Evolutionary conservation across 2,113 vertebrate species (phyloP).

Genomic region (Mus spicilegus): DNA sequence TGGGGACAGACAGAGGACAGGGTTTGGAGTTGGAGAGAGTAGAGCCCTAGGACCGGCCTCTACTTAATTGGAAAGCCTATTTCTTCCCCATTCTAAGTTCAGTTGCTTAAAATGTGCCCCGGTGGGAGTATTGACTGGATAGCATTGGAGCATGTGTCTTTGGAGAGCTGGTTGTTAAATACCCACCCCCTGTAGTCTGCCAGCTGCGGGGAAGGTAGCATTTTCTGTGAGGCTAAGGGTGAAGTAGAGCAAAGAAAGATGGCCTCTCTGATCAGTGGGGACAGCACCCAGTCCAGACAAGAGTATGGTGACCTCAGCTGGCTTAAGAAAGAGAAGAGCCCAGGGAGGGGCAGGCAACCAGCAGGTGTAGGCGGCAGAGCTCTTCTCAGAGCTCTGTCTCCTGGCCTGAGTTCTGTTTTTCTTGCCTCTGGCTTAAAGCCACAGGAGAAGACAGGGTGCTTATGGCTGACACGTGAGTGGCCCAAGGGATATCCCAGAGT

Average conservation of each 20-base stretch:
- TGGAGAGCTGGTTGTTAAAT: not conserved
- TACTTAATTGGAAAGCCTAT: not conserved
- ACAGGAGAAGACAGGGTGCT: not conserved
- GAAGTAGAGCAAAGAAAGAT: not conserved
- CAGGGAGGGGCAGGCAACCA: not conserved
- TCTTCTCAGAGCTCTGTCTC: not conserved
- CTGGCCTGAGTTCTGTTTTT: not conserved
- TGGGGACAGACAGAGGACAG: not conserved
- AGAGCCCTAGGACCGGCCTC: not conserved
- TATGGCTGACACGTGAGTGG: not conserved
- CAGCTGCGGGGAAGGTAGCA: not conserved
- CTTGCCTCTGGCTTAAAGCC: not conserved
- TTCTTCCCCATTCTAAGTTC: not conserved
- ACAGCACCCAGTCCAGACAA: not conserved
- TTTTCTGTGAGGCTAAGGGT: not conserved
- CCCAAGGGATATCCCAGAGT: conserved; percentile 50
- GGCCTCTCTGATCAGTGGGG: not conserved
- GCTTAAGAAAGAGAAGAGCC: not conserved
- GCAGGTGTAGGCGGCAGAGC: not conserved
- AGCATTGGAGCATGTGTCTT: not conserved
- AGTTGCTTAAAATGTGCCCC: not conserved
- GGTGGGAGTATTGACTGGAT: not conserved
- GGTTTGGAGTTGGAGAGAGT: not conserved
- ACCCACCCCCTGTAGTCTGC: not conserved
- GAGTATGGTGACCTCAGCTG: not conserved